Percentiles rank a stretch among this genome's conserved stretches.
Conservation (phyloP, 2,113 vertebrate species). For the Acanthochromis polyacanthus region DNA sequence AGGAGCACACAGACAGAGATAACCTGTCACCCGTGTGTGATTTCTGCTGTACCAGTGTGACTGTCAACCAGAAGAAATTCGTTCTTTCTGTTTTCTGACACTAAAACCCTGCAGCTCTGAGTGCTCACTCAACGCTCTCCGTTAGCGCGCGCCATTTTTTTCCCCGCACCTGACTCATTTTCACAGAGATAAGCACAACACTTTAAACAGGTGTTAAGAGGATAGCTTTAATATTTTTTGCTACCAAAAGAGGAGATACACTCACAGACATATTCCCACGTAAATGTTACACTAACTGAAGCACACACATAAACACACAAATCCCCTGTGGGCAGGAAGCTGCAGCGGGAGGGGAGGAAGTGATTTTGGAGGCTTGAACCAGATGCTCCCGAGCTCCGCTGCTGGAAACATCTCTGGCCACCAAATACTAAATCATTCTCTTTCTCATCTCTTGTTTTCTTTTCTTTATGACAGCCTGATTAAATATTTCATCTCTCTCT, state of each 20-base stretch:
- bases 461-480: slow-evolving; percentile 39
- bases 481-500: slow-evolving; percentile 48
- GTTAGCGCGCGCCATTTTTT: background rate
- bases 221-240: slow-evolving; percentile 18
- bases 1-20: slow-evolving; percentile 13
- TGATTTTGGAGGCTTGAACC: slow-evolving; percentile 52
- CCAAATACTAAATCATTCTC: slow-evolving; percentile 49
- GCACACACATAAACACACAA: slow-evolving; percentile 10
- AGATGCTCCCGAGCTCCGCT: slow-evolving; percentile 40
- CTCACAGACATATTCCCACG: slow-evolving; percentile 6
- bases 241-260: slow-evolving; percentile 14
- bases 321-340: slow-evolving; percentile 59
- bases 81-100: slow-evolving; percentile 8
- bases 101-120: background rate
- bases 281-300: background rate
- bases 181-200: slow-evolving; percentile 18
- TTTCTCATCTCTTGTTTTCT: slow-evolving; percentile 25
- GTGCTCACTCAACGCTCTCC: background rate
- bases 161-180: background rate
- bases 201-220: slow-evolving; percentile 21
- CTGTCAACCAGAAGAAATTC: slow-evolving; percentile 26
- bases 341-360: slow-evolving; percentile 53
- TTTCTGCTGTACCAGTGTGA: slow-evolving; percentile 67
- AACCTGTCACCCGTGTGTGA: slow-evolving; percentile 48
- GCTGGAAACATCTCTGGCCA: slow-evolving; percentile 39